phyloP scores from a whole-genome alignment of 1,140 invertebrate species.

The Brachionus angularis region DNA sequence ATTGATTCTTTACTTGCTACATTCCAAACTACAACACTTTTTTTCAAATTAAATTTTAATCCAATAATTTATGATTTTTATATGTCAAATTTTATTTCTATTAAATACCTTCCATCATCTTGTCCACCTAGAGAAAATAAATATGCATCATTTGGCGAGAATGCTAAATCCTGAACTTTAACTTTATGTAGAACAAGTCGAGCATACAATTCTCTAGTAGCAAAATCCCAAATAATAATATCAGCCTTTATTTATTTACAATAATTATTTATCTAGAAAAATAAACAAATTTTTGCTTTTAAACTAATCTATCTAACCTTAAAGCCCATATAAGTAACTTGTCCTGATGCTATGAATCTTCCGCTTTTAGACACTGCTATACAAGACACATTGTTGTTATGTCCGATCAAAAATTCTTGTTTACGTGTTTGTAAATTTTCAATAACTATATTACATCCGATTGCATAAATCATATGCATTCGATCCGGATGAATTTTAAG shows the following conservation, averaged over 20 bases:
- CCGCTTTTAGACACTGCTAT: conserved; percentile 73
- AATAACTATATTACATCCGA: conserved; percentile 77
- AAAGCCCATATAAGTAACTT: conserved; percentile 82
- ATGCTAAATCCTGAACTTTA: conserved; percentile 73
- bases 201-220: conserved; percentile 62
- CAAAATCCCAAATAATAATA: conserved; percentile 80
- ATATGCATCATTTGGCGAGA: conserved; percentile 73
- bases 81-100: background rate
- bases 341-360: conserved; percentile 76
- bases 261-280: background rate
- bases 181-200: conserved; percentile 77
- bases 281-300: conserved; percentile 12
- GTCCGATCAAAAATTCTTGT: conserved; percentile 74
- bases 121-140: conserved; percentile 78
- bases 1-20: conserved; percentile 53
- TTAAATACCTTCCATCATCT: conserved; percentile 67
- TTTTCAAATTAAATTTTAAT: too few species aligned
- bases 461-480: conserved; percentile 71
- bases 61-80: conserved; percentile 4
- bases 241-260: conserved; percentile 61
- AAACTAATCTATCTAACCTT: conserved; percentile 63
- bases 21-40: conserved; percentile 59
- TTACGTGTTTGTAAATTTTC: conserved; percentile 68
- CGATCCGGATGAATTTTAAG: conserved; percentile 73
- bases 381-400: conserved; percentile 76